These are phyloP conservation scores for Mimumesa dahlbomi DNA, from an alignment of 2,888 invertebrate species.

Conservation along the genomic window DNA sequence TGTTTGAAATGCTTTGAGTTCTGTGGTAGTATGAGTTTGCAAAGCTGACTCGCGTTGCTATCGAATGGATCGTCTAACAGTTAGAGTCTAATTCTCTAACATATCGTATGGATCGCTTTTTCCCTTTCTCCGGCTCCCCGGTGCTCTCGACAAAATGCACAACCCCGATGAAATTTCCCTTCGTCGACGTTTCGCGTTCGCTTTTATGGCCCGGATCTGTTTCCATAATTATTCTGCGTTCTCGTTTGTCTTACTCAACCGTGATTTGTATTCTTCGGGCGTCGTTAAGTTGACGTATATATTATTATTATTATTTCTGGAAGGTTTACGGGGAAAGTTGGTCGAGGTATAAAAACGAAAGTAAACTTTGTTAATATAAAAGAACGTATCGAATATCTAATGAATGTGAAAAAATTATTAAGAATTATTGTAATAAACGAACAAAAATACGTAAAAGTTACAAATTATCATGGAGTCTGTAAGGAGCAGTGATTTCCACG, in stretches of 20 bases:
- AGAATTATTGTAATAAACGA: too few relatives aligned
- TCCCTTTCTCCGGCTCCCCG: conserved; percentile 1
- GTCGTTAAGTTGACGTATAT: background rate
- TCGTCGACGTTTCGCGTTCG: conserved; percentile 18
- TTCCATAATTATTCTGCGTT: conserved; percentile 32
- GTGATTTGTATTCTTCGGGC: conserved; percentile 8
- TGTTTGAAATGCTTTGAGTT: conserved; percentile 28
- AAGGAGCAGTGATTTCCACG: background rate
- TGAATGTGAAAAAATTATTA: too few relatives aligned
- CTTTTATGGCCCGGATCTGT: conserved; percentile 16
- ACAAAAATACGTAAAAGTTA: too few relatives aligned
- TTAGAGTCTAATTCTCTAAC: too few relatives aligned
- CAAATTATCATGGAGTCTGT: too few relatives aligned
- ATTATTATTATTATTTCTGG: conserved; percentile 16
- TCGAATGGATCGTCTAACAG: conserved; percentile 26
- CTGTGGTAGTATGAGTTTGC: conserved; percentile 29
- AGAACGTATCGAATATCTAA: too few relatives aligned
- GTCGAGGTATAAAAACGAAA: conserved; percentile 11
- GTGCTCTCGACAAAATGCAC: conserved; percentile 12
- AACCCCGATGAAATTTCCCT: conserved; percentile 17
- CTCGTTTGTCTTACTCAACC: conserved; percentile 23
- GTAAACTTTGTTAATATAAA: too few relatives aligned
- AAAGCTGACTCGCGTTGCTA: conserved; percentile 28
- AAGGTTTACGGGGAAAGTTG: conserved; percentile 5
- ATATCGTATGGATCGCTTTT: conserved; percentile 8